Evolutionary conservation across 1,140 invertebrate species (phyloP), one percentile per base, ranked within the genome.

Genomic region (Hirudo medicinalis): DNA sequence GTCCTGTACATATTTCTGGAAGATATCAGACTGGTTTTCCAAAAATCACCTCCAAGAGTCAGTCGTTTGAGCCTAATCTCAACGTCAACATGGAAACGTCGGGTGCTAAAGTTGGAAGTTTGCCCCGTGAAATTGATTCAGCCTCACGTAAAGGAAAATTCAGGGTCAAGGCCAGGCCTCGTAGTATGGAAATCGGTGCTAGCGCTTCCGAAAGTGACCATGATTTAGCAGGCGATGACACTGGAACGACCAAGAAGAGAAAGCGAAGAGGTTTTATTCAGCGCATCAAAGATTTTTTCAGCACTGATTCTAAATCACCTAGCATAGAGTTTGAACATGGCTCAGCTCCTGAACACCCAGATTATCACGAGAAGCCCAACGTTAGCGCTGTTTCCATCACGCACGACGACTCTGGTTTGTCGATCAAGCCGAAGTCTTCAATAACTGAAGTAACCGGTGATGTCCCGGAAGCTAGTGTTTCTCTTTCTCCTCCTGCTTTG

Each of bases 1-100:
- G 43, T 49, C 43, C 57, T 22, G 29, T 63, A 8, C 22, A 63
- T 13, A 6, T 32, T 63, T 63, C 57, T 20, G 29, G 57, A 25
- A 63, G 57, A 63, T 63, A 63, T 63, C 57, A 63, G 11, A 32
- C 29, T 63, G 57, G 57, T 63, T 63, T 63, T 63, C 57, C 57
- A 63, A 63, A 63, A 63, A 32, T 32, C 8, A 32, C 29, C 22
- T 63, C 57, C 9, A 63, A 63, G 29, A 32, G 22, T 63, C 57
- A 63, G 29, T 25, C 57, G 11, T 63, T 63, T 63, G 57, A 63
- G 11, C 29, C 57, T n/a, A 32, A 63, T 63, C 17, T 63, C 0
- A 63, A 25, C 20, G 22, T 32, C 57, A 25, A 25, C 57, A 63
- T 22, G 29, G 22, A 32, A 19, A 32, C 57, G 17, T 22, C 57